Conservation (phyloP, 2,113 vertebrate genomes). For the Diglossa brunneiventris region DNA sequence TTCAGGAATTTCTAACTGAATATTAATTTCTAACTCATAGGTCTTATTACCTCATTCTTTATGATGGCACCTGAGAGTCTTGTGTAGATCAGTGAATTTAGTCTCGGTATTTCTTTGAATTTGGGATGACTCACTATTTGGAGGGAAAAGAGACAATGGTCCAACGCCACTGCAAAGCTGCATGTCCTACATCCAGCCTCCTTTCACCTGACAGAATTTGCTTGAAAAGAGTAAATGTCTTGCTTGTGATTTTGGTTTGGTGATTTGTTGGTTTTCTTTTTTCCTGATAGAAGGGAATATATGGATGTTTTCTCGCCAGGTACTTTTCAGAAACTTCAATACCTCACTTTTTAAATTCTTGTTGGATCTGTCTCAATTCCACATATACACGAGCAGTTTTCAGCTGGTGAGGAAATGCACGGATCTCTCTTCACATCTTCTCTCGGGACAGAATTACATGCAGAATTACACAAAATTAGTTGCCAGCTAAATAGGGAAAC, state of each 20-base stretch:
- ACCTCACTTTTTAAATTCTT: neutral
- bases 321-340: neutral
- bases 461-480: neutral
- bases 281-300: neutral
- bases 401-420: accelerated
- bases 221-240: neutral
- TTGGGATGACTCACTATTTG: neutral
- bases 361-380: neutral
- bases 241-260: neutral
- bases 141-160: neutral
- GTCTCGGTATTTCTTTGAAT: neutral
- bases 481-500: neutral
- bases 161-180: neutral
- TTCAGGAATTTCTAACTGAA: too few relatives aligned
- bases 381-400: neutral
- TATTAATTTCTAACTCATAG: neutral
- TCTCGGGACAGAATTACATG: neutral
- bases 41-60: neutral
- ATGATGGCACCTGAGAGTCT: neutral
- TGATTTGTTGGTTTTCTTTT: neutral
- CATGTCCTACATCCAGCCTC: accelerated
- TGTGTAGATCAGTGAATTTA: neutral
- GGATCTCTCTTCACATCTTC: accelerated
- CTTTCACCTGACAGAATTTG: accelerated
- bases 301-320: neutral